Evolutionary conservation across 2,888 invertebrate genomes (phyloP).

Genomic region (Arenicola marina): DNA sequence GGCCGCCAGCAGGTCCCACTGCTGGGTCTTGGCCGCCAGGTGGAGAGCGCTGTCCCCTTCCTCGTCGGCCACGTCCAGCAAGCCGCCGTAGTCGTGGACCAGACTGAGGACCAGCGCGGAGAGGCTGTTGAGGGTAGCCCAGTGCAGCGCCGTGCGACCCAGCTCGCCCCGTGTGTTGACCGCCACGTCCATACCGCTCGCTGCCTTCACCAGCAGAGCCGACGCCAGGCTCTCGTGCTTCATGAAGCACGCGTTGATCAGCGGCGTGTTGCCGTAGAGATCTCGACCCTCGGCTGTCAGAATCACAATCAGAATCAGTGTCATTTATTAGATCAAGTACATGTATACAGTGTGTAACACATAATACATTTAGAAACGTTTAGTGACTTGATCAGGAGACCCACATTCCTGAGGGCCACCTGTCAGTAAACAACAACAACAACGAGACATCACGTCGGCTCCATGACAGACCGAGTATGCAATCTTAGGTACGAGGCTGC

Average conservation of each 20-base stretch:
- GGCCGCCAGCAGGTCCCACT: background rate
- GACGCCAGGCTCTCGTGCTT: constrained; percentile 6
- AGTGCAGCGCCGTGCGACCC: constrained; percentile 2
- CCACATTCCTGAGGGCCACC: too few species aligned
- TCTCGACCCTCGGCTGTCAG: constrained; percentile 12
- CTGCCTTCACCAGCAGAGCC: background rate
- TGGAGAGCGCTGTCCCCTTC: constrained; percentile 13
- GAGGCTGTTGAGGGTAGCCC: too few species aligned
- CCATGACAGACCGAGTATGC: too few species aligned
- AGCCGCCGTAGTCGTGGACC: background rate
- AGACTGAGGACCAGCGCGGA: background rate
- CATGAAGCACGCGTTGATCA: constrained; percentile 14
- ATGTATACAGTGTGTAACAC: constrained; percentile 10
- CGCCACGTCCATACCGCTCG: background rate
- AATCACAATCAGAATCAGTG: too few species aligned
- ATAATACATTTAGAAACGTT: too few species aligned
- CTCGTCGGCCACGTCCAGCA: constrained; percentile 7
- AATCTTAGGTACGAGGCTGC: too few species aligned
- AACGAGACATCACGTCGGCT: too few species aligned
- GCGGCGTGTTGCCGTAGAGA: constrained; percentile 16
- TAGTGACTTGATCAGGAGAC: background rate
- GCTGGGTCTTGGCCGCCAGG: constrained; percentile 4
- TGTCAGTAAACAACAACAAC: too few species aligned
- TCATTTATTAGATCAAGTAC: constrained; percentile 11
- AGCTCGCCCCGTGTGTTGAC: background rate